phyloP scores from a whole-genome alignment of 2,113 vertebrate genomes.

The Phalacrocorax pelagicus region DNA sequence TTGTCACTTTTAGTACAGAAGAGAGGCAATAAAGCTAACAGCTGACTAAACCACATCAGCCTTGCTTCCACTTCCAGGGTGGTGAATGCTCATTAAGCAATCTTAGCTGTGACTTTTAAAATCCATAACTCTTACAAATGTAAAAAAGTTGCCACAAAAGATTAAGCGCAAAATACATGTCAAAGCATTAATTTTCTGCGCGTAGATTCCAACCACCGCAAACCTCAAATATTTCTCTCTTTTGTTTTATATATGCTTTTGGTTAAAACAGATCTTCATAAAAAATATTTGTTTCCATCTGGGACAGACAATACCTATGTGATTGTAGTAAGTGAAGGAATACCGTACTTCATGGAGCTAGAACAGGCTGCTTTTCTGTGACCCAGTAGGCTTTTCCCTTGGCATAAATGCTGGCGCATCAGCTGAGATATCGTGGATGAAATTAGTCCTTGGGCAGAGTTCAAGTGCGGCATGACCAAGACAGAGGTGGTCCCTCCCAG shows the following conservation, averaged over 20 bases:
- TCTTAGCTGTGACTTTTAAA: slow-evolving; percentile 84
- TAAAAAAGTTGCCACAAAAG: slow-evolving; percentile 83
- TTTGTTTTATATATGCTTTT: slow-evolving; percentile 63
- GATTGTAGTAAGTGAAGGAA: neutral
- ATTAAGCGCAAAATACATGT: slow-evolving; percentile 78
- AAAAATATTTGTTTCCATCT: slow-evolving; percentile 64
- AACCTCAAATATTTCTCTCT: slow-evolving; percentile 64
- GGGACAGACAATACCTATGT: slow-evolving; percentile 48
- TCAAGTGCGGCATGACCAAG: neutral
- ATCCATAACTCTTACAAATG: slow-evolving; percentile 85
- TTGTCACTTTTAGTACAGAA: slow-evolving; percentile 87
- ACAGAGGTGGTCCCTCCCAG: neutral
- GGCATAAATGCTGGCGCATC: neutral
- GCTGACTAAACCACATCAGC: slow-evolving; percentile 83
- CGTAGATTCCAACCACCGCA: slow-evolving; percentile 26
- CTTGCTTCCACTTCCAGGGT: slow-evolving; percentile 76
- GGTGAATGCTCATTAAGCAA: slow-evolving; percentile 83
- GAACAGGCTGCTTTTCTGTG: neutral
- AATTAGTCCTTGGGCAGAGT: neutral
- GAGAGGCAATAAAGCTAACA: slow-evolving; percentile 85
- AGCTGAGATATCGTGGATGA: fast-evolving
- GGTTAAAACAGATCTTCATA: slow-evolving; percentile 58
- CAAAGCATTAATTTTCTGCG: slow-evolving; percentile 73
- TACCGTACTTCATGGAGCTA: neutral
- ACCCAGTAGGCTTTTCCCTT: neutral